A percentile compares a stretch with the other conserved stretches of the same genome.
Evolutionary conservation across 1,140 invertebrate species (phyloP).

Genomic region (Drosophila orena): DNA sequence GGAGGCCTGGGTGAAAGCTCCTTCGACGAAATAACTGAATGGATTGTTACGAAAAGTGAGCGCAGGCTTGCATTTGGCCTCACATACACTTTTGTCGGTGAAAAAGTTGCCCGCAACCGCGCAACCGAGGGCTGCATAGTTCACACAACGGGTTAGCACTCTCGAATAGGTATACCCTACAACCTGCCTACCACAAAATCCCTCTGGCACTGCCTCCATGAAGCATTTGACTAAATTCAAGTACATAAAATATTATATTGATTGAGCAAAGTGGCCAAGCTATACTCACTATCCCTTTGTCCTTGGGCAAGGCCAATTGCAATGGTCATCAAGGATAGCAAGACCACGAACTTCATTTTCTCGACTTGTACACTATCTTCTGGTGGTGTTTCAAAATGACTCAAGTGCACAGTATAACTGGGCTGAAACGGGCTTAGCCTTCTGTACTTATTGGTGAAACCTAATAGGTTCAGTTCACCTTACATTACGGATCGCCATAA

Average conservation of each 20-base stretch:
- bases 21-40: background rate
- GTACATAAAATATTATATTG: background rate
- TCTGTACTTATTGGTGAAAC: constrained; percentile 1
- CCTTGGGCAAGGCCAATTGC: no score
- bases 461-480: constrained; percentile 7
- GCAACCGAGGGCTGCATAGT: background rate
- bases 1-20: no score
- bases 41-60: background rate
- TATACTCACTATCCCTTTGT: background rate
- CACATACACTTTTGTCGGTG: background rate
- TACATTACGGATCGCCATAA: background rate
- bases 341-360: background rate
- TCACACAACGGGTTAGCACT: background rate
- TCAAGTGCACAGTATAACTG: constrained; percentile 3
- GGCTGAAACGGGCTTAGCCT: background rate
- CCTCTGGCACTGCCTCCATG: background rate
- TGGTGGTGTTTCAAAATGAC: background rate
- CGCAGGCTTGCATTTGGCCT: background rate
- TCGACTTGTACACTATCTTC: background rate
- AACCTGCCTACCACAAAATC: background rate
- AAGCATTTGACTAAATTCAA: background rate
- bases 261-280: background rate
- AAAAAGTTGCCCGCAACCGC: background rate
- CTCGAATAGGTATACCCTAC: background rate
- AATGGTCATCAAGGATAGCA: background rate